Conservation (phyloP, 1,140 invertebrate species). For the Lutraria rhynchaena region DNA sequence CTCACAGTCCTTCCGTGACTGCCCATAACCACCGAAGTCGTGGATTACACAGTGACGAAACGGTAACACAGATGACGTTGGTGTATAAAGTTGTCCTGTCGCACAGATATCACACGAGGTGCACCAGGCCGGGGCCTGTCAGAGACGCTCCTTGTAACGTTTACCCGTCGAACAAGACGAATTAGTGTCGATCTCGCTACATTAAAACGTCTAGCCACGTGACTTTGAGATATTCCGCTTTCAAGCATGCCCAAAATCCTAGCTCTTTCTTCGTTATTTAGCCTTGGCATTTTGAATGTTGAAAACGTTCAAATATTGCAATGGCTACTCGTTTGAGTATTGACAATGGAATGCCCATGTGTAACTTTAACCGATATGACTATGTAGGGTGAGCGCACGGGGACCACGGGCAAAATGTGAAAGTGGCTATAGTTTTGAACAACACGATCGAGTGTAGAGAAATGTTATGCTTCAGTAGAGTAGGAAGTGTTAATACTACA, state of each 20-base stretch:
- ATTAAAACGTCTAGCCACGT: no score
- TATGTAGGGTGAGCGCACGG: no score
- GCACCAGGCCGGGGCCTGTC: background rate
- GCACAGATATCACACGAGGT: background rate
- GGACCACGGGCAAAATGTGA: no score
- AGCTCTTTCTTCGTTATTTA: background rate
- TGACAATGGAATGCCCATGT: no score
- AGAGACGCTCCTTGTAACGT: background rate
- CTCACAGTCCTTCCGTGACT: background rate
- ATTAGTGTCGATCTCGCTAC: background rate
- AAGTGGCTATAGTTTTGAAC: no score
- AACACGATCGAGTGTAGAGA: background rate
- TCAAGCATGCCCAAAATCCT: slow-evolving; percentile 9
- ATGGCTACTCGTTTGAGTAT: no score
- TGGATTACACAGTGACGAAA: background rate
- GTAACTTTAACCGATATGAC: no score
- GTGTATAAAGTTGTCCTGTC: background rate
- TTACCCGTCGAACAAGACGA: background rate
- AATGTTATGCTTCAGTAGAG: background rate
- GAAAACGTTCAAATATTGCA: background rate
- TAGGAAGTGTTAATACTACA: background rate
- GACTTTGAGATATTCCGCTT: background rate
- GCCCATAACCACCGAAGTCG: background rate
- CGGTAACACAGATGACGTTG: background rate
- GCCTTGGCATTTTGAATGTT: background rate